Evolutionary conservation across 2,888 invertebrate genomes (phyloP).

Genomic region (Leptinotarsa peninsularis): DNA sequence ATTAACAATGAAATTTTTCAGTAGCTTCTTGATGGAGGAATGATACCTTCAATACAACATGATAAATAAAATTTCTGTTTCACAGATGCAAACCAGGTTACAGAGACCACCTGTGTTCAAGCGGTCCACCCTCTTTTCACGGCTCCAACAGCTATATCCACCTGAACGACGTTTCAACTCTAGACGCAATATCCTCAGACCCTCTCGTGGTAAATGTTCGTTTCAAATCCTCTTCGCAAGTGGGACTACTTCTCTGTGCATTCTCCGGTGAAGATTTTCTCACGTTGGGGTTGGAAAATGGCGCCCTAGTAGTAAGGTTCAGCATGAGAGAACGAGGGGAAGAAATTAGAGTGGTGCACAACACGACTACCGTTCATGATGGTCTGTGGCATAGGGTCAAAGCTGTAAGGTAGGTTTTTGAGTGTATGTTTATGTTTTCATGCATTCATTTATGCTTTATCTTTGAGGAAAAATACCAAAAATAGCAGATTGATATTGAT

Average conservation of each 20-base stretch:
- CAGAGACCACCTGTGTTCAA: slow-evolving; percentile 66
- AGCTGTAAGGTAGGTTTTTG: slow-evolving; percentile 74
- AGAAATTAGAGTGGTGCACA: slow-evolving; percentile 85
- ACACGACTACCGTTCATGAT: slow-evolving; percentile 88
- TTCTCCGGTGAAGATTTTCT: slow-evolving; percentile 85
- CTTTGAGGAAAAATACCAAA: no score
- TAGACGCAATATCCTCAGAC: slow-evolving; percentile 86
- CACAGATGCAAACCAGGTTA: slow-evolving; percentile 72
- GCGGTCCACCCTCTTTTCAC: slow-evolving; percentile 80
- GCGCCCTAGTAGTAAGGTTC: slow-evolving; percentile 81
- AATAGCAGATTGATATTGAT: no score
- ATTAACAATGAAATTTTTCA: no score
- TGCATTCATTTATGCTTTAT: no score
- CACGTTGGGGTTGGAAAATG: slow-evolving; percentile 85
- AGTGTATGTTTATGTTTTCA: no score
- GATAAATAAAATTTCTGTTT: neutral
- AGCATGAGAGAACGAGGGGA: slow-evolving; percentile 89
- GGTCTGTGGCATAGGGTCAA: slow-evolving; percentile 87
- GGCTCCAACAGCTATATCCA: slow-evolving; percentile 89
- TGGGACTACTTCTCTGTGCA: slow-evolving; percentile 88
- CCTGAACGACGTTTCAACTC: slow-evolving; percentile 87
- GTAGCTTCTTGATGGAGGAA: no score
- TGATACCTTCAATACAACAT: no score
- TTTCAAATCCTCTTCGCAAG: slow-evolving; percentile 78
- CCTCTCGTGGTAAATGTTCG: slow-evolving; percentile 90